These are phyloP conservation scores for Epizoanthus fatuus DNA, from an alignment of 92 coral and sea anemone genomes.

Conservation along the genomic window DNA sequence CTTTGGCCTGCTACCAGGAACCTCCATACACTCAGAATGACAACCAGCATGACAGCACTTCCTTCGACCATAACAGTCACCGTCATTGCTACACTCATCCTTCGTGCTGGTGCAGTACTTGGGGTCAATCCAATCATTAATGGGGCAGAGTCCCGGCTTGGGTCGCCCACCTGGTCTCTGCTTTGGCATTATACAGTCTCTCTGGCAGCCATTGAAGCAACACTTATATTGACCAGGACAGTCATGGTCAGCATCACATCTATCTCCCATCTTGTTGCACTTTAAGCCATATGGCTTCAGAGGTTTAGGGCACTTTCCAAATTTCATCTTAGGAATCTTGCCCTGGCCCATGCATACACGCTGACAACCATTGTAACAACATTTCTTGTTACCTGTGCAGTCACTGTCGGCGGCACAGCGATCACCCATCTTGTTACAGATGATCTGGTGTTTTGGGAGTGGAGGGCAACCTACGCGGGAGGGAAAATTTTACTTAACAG, in stretches of 20 bases:
- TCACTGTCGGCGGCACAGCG: constrained; percentile 64
- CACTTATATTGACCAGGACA: constrained; percentile 82
- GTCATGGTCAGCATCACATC: constrained; percentile 74
- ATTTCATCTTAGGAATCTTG: constrained; percentile 7
- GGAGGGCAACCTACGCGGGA: constrained; percentile 43
- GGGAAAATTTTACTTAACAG: neutral
- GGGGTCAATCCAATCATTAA: constrained; percentile 55
- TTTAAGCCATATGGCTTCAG: constrained; percentile 25
- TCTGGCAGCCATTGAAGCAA: constrained; percentile 87
- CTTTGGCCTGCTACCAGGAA: constrained; percentile 71
- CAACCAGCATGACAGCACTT: constrained; percentile 85
- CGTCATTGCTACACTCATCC: constrained; percentile 74
- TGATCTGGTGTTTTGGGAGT: constrained; percentile 61
- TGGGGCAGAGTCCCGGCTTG: constrained; percentile 85
- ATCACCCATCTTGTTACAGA: constrained; percentile 78
- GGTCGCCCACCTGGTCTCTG: constrained; percentile 43
- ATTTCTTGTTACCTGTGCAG: constrained; percentile 59
- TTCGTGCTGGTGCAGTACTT: constrained; percentile 52
- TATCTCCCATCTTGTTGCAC: constrained; percentile 75
- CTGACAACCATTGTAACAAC: constrained; percentile 89
- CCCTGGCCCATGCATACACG: constrained; percentile 72
- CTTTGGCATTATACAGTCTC: constrained; percentile 61
- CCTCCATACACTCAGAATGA: constrained; percentile 67
- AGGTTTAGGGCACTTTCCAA: constrained; percentile 55
- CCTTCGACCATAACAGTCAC: constrained; percentile 72